A percentile compares a stretch with the other conserved stretches of the same genome.
Conservation (phyloP, 2,797 vertebrate genomes). For the Odontamblyopus rebecca region DNA sequence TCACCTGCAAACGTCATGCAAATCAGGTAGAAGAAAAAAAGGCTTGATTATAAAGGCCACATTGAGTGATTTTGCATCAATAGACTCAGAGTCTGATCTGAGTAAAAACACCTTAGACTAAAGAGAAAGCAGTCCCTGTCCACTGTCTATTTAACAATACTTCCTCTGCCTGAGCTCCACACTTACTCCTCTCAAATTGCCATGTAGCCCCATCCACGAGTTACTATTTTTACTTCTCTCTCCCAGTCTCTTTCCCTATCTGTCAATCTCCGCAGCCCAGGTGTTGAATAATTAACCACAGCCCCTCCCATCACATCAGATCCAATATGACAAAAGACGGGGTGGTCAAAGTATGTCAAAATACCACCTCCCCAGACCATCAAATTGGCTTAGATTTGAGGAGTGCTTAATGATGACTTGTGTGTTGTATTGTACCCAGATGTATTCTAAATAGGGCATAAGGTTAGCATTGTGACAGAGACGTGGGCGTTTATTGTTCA, state of each 20-base stretch:
- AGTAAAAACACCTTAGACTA: constrained; percentile 18
- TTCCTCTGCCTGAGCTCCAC: constrained; percentile 24
- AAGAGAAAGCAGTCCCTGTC: constrained; percentile 24
- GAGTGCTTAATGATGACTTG: neutral
- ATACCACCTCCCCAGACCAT: neutral
- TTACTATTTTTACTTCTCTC: constrained; percentile 39
- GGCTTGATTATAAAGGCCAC: constrained; percentile 35
- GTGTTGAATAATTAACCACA: constrained; percentile 76
- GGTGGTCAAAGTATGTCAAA: neutral
- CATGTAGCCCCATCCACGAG: constrained; percentile 27
- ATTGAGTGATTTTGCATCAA: constrained; percentile 42
- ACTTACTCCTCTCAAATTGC: constrained; percentile 40
- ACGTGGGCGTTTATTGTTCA: constrained; percentile 57
- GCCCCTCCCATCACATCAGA: constrained; percentile 71
- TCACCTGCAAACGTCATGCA: constrained; percentile 56
- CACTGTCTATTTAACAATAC: constrained; percentile 33
- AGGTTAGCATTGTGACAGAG: constrained; percentile 61
- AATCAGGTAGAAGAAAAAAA: constrained; percentile 21
- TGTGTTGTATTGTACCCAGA: constrained; percentile 22
- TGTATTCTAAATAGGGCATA: constrained; percentile 49
- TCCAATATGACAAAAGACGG: constrained; percentile 40
- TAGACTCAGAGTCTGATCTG: constrained; percentile 23
- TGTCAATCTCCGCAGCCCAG: constrained; percentile 63
- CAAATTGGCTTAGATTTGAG: constrained; percentile 4
- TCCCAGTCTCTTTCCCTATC: constrained; percentile 48